Percentiles rank a stretch among this genome's conserved stretches.
Conservation (phyloP, 2,888 invertebrate genomes). For the Agonopterix alstromeriana region DNA sequence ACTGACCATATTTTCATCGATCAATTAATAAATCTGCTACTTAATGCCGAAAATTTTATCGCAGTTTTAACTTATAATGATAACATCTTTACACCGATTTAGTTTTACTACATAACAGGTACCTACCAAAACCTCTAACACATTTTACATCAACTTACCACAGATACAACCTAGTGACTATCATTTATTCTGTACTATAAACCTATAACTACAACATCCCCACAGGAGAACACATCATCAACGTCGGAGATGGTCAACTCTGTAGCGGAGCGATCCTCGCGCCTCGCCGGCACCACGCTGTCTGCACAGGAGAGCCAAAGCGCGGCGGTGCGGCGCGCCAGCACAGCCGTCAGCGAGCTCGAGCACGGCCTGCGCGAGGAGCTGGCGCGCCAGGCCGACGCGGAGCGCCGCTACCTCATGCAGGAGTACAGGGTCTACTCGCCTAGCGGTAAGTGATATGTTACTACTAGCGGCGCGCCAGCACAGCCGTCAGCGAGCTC, state of each 20-base stretch:
- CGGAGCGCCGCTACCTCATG: conserved; percentile 39
- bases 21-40: too few species aligned
- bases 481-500: conserved; percentile 5
- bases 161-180: too few species aligned
- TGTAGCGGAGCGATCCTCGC: conserved; percentile 6
- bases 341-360: conserved; percentile 5
- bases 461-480: conserved; percentile 1
- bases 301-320: conserved; percentile 2
- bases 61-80: too few species aligned
- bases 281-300: not conserved
- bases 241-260: conserved; percentile 13
- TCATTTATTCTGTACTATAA: too few species aligned
- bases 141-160: too few species aligned
- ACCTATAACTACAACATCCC: not conserved
- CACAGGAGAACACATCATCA: conserved; percentile 20
- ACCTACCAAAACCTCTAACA: too few species aligned
- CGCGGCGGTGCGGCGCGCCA: not conserved
- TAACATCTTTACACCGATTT: too few species aligned
- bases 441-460: conserved; percentile 46
- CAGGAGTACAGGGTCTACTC: conserved; percentile 51
- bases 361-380: conserved; percentile 13
- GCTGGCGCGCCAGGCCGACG: conserved; percentile 18
- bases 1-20: too few species aligned
- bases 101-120: too few species aligned
- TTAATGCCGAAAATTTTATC: too few species aligned